Base-by-base conservation (phyloP, 2,113 vertebrate genomes). In the Nibea albiflora region DNA sequence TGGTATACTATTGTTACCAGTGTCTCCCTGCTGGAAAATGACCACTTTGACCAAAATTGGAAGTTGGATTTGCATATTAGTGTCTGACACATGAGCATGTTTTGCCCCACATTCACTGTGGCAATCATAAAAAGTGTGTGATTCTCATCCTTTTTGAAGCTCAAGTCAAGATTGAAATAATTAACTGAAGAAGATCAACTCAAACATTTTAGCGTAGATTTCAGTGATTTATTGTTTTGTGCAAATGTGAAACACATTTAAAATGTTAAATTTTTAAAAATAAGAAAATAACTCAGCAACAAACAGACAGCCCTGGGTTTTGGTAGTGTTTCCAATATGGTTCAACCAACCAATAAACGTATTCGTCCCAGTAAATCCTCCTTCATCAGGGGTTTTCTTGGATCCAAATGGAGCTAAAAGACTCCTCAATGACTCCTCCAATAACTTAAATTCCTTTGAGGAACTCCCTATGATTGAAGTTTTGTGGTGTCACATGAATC, bases 161-260 rank as follows among this genome's bases (percentile, higher is more conserved):
- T 2, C 0, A 52, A n/a, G 26, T 31, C 28, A 53, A 20, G 20
- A 42, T 24, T 17, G 54, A 7, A n/a, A 28, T 60, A 9, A 11
- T 26, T 19, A 5, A 22, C 3, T 22, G 3, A 39, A 6, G 3
- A 39, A 63, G 61, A 4, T 7, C 20, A 35, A 52, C 47, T 11
- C 4, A 0, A 24, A 24, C 24, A 73, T 62, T 54, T 68, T 10
- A 1, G 20, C 54, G 16, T 7, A 2, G 17, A 4, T 65, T 79
- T 54, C 0, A 80, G 16, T 42, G 0, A 10, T 78, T 73, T 69
- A 78, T 63, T 78, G n/a, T 42, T 83, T 83, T 78, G 22, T 73
- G 14, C 44, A 77, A 60, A 72, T 53, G 56, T 7, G n/a, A 19
- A 9, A n/a, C 5, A 62, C 11, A 54, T 20, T 53, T 53, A 2